Base-by-base conservation (phyloP, 2,888 invertebrate genomes). In the Crossocerus cetratus region DNA sequence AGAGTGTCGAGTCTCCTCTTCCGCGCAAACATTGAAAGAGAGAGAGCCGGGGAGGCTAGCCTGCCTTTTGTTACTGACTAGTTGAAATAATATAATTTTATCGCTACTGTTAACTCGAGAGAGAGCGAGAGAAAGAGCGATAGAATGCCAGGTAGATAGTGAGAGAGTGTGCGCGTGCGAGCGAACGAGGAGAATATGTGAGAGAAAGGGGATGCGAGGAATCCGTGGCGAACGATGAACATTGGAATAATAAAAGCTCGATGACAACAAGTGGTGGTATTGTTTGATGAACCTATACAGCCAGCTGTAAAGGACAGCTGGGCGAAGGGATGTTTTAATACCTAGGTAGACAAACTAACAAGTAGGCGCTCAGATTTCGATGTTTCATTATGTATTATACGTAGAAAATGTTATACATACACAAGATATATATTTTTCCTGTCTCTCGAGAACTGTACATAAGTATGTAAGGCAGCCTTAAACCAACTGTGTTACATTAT, bases 61-160 rank as follows among this genome's bases (percentile, higher is more conserved):
- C 72, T 81, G 81, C 81, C 78, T 73, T 84, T 82, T 84, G 79
- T 84, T 84, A 82, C 75, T 80, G 77, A 80, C 78, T 76, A 84
- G 77, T 82, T 79, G 68, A 82, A 72, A 74, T 80, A 74, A 74
- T 76, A 77, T 83, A 77, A 85, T 84, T 83, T 84, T 84, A 85
- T 81, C 77, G 70, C 77, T 81, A 76, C 76, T 72, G 77, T 75
- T 83, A 76, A 76, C 69, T 69, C 72, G 59, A 74, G 72, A 70
- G 74, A 72, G 69, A 77, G 69, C 74, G 76, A 81, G 66, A 74
- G 69, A 65, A 67, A 75, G 77, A 79, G 63, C 74, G 72, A 49
- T 49, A 49, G 49, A 49, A 49, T 49, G 16, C 14, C 49, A 14
- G 49, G 49, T 16, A 49, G 49, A 16, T 14, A 73, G 71, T 72